These are phyloP conservation scores for Boulengeromyrus knoepffleri DNA, from an alignment of 2,113 vertebrate species.

Conservation along the genomic window DNA sequence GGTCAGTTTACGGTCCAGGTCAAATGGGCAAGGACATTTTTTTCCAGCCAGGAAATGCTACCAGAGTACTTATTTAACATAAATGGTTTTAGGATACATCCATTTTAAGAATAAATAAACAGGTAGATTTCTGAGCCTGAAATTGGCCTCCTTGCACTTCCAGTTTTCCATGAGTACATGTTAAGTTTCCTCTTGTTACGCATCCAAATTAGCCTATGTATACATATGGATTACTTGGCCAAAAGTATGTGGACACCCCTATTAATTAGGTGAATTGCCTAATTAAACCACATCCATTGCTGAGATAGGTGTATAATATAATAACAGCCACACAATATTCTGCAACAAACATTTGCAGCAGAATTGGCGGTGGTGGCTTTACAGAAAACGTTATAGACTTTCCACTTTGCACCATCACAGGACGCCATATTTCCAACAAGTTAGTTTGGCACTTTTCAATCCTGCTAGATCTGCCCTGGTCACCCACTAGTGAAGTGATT, in stretches of 20 bases:
- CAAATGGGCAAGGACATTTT: neutral
- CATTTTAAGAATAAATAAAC: neutral
- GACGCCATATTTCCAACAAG: neutral
- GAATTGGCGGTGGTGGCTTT: neutral
- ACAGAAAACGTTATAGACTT: neutral
- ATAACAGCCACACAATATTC: neutral
- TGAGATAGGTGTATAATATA: neutral
- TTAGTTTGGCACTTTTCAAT: neutral
- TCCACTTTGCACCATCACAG: neutral
- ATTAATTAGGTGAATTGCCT: neutral
- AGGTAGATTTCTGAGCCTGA: neutral
- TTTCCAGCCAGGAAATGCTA: neutral
- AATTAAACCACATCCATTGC: neutral
- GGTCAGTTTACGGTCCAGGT: constrained; percentile 58
- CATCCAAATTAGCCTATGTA: neutral
- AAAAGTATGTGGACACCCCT: neutral
- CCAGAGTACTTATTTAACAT: neutral
- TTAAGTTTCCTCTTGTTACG: neutral
- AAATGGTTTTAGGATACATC: neutral
- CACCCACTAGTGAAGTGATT: neutral
- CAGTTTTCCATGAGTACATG: neutral
- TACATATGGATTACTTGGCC: neutral
- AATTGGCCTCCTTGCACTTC: neutral
- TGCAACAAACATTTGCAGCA: neutral
- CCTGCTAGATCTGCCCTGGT: neutral